A percentile compares a stretch with the other conserved stretches of the same genome.
These are phyloP conservation scores for Psephotus haematonotus DNA, from an alignment of 2,113 vertebrate species.

Conservation along the genomic window DNA sequence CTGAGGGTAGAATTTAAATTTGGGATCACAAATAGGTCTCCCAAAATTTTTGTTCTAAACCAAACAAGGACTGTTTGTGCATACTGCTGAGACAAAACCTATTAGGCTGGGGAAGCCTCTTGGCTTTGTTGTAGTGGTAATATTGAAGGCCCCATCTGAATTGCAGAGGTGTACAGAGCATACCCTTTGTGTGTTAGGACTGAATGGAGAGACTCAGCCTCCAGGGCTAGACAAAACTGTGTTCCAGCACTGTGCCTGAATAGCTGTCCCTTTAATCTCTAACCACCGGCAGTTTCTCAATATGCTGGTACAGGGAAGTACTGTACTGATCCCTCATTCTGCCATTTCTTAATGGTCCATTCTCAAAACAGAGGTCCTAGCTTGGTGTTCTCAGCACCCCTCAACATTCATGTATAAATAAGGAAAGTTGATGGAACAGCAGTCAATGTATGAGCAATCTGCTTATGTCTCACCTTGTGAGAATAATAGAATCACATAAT, in stretches of 20 bases:
- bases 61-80: conserved; percentile 24
- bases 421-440: background rate
- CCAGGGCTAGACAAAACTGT: background rate
- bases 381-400: background rate
- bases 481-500: background rate
- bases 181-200: background rate
- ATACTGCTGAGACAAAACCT: background rate
- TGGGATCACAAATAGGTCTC: conserved; percentile 29
- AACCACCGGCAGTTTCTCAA: background rate
- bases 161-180: background rate
- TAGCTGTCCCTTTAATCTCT: background rate
- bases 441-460: background rate
- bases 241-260: background rate
- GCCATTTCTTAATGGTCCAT: background rate
- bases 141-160: background rate
- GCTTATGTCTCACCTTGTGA: background rate
- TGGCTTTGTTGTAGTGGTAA: background rate
- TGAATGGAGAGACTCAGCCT: background rate
- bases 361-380: background rate
- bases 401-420: background rate
- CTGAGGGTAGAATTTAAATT: conserved; percentile 40
- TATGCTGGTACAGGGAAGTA: background rate
- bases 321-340: background rate
- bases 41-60: background rate
- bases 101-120: background rate